These are phyloP conservation scores for Spermophilus dauricus DNA, from an alignment of 2,113 vertebrate species.

Conservation along the genomic window DNA sequence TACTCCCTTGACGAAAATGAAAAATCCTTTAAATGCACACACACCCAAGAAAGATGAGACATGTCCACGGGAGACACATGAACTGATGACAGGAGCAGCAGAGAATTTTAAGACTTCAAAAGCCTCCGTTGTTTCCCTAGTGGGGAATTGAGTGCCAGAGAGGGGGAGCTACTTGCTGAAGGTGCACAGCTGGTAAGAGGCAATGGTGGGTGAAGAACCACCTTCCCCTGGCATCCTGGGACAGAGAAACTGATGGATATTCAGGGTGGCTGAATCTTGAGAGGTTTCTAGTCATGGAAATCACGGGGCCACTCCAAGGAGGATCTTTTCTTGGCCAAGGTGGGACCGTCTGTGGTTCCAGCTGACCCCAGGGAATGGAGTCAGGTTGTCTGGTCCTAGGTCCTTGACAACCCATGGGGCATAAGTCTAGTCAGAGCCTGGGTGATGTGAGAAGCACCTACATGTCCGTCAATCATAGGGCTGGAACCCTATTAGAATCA, in stretches of 20 bases:
- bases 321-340: background rate
- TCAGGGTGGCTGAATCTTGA: background rate
- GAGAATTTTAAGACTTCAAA: background rate
- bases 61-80: fast-evolving
- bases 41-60: background rate
- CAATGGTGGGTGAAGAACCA: background rate
- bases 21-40: background rate
- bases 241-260: background rate
- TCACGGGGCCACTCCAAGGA: background rate
- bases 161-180: background rate
- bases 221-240: background rate
- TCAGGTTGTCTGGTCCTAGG: background rate
- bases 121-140: background rate
- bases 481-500: background rate
- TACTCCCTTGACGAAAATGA: background rate
- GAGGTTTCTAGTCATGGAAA: background rate
- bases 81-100: background rate
- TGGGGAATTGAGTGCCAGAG: background rate
- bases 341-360: background rate
- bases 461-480: fast-evolving
- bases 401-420: background rate
- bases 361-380: background rate
- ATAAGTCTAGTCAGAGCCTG: background rate
- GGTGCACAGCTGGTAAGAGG: background rate
- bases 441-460: background rate